A percentile compares a stretch with the other conserved stretches of the same genome.
Evolutionary conservation across 92 coral and sea anemone genomes (phyloP).

Genomic region (Palythoa grandiflora): DNA sequence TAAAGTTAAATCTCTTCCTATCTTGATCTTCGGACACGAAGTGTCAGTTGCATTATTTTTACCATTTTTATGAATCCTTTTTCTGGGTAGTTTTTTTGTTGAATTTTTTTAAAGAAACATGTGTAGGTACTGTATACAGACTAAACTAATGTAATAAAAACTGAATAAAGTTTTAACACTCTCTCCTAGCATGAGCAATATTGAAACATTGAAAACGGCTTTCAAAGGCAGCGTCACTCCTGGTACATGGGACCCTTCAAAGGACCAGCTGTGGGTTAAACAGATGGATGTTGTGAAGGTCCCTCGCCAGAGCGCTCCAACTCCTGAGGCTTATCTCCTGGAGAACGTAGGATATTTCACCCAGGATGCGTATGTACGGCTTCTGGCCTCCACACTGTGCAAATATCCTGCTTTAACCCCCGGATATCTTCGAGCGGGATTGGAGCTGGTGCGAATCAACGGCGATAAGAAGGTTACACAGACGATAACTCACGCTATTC

Average conservation of each 20-base stretch:
- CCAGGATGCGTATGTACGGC: slow-evolving; percentile 33
- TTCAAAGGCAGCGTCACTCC: slow-evolving; percentile 4
- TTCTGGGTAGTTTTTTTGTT: too few relatives aligned
- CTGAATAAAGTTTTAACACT: not conserved
- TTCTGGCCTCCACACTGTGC: slow-evolving; percentile 3
- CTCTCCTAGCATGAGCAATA: slow-evolving; percentile 28
- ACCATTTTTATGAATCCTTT: too few relatives aligned
- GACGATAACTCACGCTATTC: slow-evolving; percentile 25
- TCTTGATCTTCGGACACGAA: too few relatives aligned
- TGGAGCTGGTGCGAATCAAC: slow-evolving; percentile 37
- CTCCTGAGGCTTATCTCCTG: slow-evolving; percentile 27
- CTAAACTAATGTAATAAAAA: not conserved
- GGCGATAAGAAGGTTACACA: not conserved
- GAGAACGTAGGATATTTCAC: slow-evolving; percentile 2
- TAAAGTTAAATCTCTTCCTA: too few relatives aligned
- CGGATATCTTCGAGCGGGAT: slow-evolving; percentile 42
- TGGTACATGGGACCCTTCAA: slow-evolving; percentile 19
- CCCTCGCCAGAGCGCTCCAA: slow-evolving; percentile 25
- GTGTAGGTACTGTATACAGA: too few relatives aligned
- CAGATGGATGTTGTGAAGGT: slow-evolving; percentile 39
- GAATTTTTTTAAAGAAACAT: too few relatives aligned
- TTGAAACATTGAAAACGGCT: slow-evolving; percentile 22
- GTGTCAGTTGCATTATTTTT: too few relatives aligned
- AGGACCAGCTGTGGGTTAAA: slow-evolving; percentile 49
- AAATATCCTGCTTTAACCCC: slow-evolving; percentile 26